Conservation (phyloP, 2,113 vertebrate genomes). For the Pan troglodytes region DNA sequence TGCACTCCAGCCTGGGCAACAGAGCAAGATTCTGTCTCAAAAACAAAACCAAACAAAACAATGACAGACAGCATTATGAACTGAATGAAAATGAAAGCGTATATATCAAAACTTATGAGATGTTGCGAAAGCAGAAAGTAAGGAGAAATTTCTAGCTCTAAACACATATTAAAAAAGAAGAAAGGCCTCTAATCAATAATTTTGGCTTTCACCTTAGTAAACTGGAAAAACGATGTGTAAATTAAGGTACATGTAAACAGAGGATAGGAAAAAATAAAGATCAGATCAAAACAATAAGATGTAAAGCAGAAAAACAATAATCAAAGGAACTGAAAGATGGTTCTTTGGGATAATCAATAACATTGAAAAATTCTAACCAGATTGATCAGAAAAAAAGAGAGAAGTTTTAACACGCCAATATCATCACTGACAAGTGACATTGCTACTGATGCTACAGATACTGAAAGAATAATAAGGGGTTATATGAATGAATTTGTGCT, state of each 20-base stretch:
- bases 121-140: not conserved
- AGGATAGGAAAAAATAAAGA: not conserved
- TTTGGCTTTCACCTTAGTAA: not conserved
- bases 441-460: not conserved
- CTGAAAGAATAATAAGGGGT: not conserved
- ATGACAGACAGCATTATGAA: not conserved
- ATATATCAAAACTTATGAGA: not conserved
- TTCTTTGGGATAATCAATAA: not conserved
- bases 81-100: not conserved
- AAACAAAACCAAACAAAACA: no score
- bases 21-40: no score
- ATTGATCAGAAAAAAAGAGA: not conserved
- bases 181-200: not conserved
- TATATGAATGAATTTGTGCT: no score
- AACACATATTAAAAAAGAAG: not conserved
- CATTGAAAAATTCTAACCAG: not conserved
- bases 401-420: fast-evolving
- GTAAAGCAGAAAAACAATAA: not conserved
- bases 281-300: no score
- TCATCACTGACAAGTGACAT: fast-evolving
- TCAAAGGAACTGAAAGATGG: not conserved
- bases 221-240: not conserved
- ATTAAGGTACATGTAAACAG: not conserved
- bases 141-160: not conserved
- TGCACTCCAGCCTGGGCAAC: no score